Base-by-base conservation (phyloP, 1,140 invertebrate genomes). In the Drosophila simulans region DNA sequence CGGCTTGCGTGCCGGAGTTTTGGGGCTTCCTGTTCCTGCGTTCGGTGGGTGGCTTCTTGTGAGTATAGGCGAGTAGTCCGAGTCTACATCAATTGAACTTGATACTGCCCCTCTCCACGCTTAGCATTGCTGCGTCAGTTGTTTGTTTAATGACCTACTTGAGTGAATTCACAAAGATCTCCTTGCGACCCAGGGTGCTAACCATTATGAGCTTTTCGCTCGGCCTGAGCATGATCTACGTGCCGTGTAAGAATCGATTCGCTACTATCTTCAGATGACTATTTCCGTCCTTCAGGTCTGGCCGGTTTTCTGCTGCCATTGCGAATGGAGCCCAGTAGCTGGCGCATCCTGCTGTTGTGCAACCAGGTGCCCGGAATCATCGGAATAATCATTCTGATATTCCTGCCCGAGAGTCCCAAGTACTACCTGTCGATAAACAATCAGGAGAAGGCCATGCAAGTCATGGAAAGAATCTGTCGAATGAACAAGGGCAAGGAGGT, bases 381-480 rank as follows among this genome's bases (percentile, higher is more conserved):
- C 2, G 54, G 55, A 0, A 7, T 42, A 1, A 27, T 51, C 5
- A 2, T 12, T 0, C 4, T 89, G 0, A 2, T 22, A 0, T 15
- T 12, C 1, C 20, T 83, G 43, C 83, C 82, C 3, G 82, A 86
- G 58, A 76, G 65, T 40, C 64, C 82, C 27, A 86, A 89, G 51
- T 86, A 40, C 20, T 71, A 60, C 10, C 39, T 89, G 15, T 79
- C 83, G 0, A n/a, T 69, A 3, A 27, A 49, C 35, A 15, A 57
- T 10, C 8, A 48, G 0, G 8, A 43, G 0, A 49, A 68, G 40
- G 83, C 83, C 7, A 20, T 60, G 22, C 22, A 39, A 0, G 70
- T 60, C 0, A 17, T 86, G 8, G 57, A 88, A 22, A 58, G 22
- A 17, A 43, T 55, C 17, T 86, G 79, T 22, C 65, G 60, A 0